These are phyloP conservation scores for Conopomorpha cramerella DNA, from an alignment of 1,140 invertebrate genomes.

Conservation along the genomic window DNA sequence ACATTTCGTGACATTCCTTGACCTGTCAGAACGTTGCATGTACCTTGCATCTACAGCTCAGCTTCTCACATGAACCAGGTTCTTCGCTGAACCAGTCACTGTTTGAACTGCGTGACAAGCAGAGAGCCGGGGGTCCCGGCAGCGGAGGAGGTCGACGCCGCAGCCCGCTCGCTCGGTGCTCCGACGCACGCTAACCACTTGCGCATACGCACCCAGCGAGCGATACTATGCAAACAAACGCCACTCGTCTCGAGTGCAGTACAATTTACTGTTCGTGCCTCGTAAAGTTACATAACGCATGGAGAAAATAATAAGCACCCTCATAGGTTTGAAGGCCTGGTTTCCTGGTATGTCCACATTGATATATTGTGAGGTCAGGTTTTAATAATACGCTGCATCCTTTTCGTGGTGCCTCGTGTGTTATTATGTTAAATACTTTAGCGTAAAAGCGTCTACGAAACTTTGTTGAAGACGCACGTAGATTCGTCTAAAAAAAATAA, in stretches of 20 bases:
- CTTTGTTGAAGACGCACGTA: too few relatives aligned
- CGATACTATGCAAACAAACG: conserved; percentile 43
- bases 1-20: neutral
- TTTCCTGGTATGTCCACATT: too few relatives aligned
- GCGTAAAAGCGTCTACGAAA: too few relatives aligned
- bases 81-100: conserved; percentile 11
- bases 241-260: neutral
- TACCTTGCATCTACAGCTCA: neutral
- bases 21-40: neutral
- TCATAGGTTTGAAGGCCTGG: neutral
- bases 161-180: too few relatives aligned
- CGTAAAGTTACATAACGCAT: neutral
- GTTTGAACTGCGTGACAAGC: conserved; percentile 53
- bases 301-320: neutral
- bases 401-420: too few relatives aligned
- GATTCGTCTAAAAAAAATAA: too few relatives aligned
- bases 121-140: conserved; percentile 29
- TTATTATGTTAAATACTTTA: too few relatives aligned
- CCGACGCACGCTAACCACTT: conserved; percentile 48
- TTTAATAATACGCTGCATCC: neutral
- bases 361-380: neutral
- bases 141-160: conserved; percentile 38
- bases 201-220: conserved; percentile 32
- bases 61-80: neutral
- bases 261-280: neutral